Base-by-base conservation (phyloP, 1,140 invertebrate genomes). In the Drosophila nasuta region DNA sequence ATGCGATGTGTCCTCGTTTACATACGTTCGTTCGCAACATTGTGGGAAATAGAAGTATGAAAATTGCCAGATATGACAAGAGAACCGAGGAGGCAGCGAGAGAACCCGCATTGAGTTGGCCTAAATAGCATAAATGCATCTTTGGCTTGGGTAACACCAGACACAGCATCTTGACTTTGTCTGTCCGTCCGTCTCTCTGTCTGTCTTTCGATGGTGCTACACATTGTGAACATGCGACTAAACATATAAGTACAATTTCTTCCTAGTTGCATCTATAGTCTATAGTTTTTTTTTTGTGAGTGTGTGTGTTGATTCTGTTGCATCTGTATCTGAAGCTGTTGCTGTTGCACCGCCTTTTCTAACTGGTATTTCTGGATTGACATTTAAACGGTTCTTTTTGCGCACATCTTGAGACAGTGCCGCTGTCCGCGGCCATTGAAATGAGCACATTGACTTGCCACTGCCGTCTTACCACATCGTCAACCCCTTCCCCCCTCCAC, bases 281-380 rank as follows among this genome's bases (percentile, higher is more conserved):
- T 70, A 38, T 56, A n/a, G 28, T 54, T 25, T 25, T 25, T 20
- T 20, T 17, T 17, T 15, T 54, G 48, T 64, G 20, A 13, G 35
- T 30, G 33, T 48, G 33, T 48, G 20, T 81, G 54, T 75, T 35
- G 41, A 51, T 41, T 75, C 54, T 67, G 63, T n/a, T 20, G 43
- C 38, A 17, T 45, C 11, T 54, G 58, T 49, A 45, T 60, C 57
- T 49, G 62, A 62, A 28, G 38, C 48, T 60, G 75, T 10, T 38
- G 30, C 30, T 33, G 30, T 66, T 70, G 62, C 82, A 86, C 82
- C 77, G 74, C 86, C 77, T 73, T 79, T 80, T 89, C 83, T 89
- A 91, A 91, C 87, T 91, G 87, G 87, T 91, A 91, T 91, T 91
- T 91, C 87, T 88, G 82, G 87, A 91, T 91, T 91, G 88, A 91